Evolutionary conservation across 2,888 invertebrate species (phyloP).

Genomic region (Heliconius hortense): DNA sequence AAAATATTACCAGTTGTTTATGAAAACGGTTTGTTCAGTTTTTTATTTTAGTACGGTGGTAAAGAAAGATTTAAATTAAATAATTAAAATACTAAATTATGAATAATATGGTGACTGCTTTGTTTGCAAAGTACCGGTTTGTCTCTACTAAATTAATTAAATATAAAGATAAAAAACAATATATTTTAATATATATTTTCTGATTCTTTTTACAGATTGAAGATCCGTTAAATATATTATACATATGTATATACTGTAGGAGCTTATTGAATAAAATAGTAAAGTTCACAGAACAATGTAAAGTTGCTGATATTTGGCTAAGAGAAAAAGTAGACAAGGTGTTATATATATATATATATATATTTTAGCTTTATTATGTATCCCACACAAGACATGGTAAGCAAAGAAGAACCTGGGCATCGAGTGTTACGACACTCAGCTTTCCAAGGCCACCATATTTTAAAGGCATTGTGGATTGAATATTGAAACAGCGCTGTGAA

Average conservation of each 20-base stretch:
- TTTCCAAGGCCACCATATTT: neutral
- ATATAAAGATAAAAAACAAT: neutral
- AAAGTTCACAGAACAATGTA: constrained; percentile 56
- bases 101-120: neutral
- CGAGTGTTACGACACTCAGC: neutral
- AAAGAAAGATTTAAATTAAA: neutral
- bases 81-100: neutral
- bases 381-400: neutral
- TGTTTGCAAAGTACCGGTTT: neutral
- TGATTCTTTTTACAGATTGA: constrained; percentile 46
- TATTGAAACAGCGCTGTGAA: too few relatives aligned
- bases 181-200: neutral
- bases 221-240: constrained; percentile 41
- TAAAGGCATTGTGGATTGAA: too few relatives aligned
- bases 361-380: neutral
- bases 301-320: constrained; percentile 45
- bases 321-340: constrained; percentile 18
- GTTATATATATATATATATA: too few relatives aligned
- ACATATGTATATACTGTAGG: constrained; percentile 54
- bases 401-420: neutral
- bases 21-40: constrained; percentile 49
- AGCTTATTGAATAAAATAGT: constrained; percentile 52
- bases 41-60: neutral
- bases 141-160: neutral
- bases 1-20: constrained; percentile 49